phyloP scores from a whole-genome alignment of 2,113 vertebrate genomes.

The Ranitomeya imitator region DNA sequence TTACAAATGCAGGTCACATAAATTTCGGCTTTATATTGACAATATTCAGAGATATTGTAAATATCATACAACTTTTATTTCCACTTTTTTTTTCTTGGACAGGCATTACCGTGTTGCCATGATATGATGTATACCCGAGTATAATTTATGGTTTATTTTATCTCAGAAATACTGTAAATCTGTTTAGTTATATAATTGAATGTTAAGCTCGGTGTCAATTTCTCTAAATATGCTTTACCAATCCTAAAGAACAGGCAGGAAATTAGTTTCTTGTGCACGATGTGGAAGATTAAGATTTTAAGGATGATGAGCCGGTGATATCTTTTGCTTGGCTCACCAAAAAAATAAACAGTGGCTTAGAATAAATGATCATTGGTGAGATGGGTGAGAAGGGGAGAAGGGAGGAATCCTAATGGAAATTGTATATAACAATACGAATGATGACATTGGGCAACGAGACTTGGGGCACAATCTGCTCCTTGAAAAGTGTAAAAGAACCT shows the following conservation, averaged over 20 bases:
- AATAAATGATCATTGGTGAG: background rate
- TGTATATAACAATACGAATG: background rate
- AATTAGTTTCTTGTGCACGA: conserved; percentile 49
- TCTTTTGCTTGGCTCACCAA: conserved; percentile 38
- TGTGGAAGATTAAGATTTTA: conserved; percentile 47
- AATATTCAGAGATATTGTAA: conserved; percentile 1
- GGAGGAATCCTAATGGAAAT: background rate
- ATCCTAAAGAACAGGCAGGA: conserved; percentile 38
- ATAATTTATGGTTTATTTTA: conserved; percentile 45
- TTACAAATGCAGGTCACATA: background rate
- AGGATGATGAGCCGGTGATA: conserved; percentile 24
- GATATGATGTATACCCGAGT: conserved; percentile 15
- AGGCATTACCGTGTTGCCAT: background rate
- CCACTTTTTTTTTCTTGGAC: conserved; percentile 9
- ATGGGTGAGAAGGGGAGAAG: background rate
- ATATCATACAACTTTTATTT: too few relatives aligned
- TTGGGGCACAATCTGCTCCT: background rate
- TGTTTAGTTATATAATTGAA: conserved; percentile 45
- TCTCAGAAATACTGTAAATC: conserved; percentile 36
- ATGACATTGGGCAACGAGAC: background rate
- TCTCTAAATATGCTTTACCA: conserved; percentile 43
- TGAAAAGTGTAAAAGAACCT: background rate
- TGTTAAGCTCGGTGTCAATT: conserved; percentile 55
- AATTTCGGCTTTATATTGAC: background rate
- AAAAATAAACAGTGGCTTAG: conserved; percentile 47